A percentile compares a stretch with the other conserved stretches of the same genome.
phyloP scores from a whole-genome alignment of 2,888 invertebrate species.

The Drosophila subsilvestris region DNA sequence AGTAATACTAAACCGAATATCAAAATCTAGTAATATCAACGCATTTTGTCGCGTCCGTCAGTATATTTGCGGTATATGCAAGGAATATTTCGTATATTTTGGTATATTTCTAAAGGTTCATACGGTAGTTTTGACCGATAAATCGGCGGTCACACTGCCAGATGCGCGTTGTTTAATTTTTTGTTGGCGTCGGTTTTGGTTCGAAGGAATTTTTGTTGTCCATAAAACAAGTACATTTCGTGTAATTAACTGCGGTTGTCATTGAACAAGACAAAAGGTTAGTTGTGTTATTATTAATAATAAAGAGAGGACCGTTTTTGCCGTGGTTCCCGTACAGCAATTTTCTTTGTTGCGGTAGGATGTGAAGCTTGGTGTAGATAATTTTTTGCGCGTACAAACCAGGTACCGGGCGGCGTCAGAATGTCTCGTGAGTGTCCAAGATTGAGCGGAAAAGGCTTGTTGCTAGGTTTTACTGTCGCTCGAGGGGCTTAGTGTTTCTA shows the following conservation, averaged over 20 bases:
- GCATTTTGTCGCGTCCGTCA: no score
- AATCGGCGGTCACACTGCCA: no score
- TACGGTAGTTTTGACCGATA: no score
- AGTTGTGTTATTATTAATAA: neutral
- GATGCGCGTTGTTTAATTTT: neutral
- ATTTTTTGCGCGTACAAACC: constrained; percentile 28
- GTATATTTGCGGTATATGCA: no score
- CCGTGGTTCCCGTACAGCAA: neutral
- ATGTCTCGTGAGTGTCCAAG: constrained; percentile 5
- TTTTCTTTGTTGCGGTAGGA: constrained; percentile 71
- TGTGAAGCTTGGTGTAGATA: constrained; percentile 50
- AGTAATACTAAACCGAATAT: no score
- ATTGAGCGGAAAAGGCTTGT: neutral
- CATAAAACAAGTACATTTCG: neutral
- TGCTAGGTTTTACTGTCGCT: neutral
- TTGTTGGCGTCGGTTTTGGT: neutral
- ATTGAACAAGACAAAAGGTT: neutral
- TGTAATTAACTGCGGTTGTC: neutral
- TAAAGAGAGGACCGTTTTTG: neutral
- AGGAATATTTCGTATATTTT: no score
- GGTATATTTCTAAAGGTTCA: no score
- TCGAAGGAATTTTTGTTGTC: neutral
- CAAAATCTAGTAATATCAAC: no score
- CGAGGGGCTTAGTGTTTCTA: neutral
- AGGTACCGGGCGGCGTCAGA: constrained; percentile 46